Base-by-base conservation (phyloP, 1,140 invertebrate genomes). In the Drosophila grimshawi region DNA sequence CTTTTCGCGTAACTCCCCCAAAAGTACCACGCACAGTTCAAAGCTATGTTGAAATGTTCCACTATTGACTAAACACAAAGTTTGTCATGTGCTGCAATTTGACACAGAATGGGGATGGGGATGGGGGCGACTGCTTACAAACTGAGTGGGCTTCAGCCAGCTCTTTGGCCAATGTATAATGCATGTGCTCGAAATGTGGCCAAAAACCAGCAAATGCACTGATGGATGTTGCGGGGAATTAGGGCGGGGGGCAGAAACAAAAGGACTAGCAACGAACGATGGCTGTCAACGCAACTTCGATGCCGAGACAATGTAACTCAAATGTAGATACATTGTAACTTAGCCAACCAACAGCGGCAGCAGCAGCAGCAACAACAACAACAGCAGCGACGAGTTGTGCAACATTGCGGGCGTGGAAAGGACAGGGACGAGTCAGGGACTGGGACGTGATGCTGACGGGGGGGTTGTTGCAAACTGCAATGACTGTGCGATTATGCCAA, bases 401-500 rank as follows among this genome's bases (percentile, higher is more conserved):
- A 81, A 77, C 77, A 78, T 65, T 53, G 66, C 32, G 57, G 57
- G 66, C 64, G 19, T 66, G 52, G 52, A 60, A 11, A 52, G 37
- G 1, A 8, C 8, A 29, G 11, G 29, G 37, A 19, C 19, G 19
- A 19, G 19, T 19, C 19, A 41, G 19, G 4, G 33, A 11, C 39
- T 32, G 56, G 8, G 7, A 10, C 32, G 35, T 35, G n/a, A n/a
- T 5, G 30, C 37, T 33, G 33, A 41, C 46, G 55, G 53, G 32
- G 41, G 39, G 27, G 52, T 8, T 43, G 39, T n/a, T 43, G 39
- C 49, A 81, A 83, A 67, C 71, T 69, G 80, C 80, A 83, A 83
- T 83, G 85, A 89, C 80, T 89, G 83, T 77, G 79, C 85, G 85
- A 88, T 88, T 88, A 89, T 89, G 83, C 85, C 76, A 80, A 89